phyloP scores from a whole-genome alignment of 2,113 vertebrate genomes.

The Sylvilagus bachmani region DNA sequence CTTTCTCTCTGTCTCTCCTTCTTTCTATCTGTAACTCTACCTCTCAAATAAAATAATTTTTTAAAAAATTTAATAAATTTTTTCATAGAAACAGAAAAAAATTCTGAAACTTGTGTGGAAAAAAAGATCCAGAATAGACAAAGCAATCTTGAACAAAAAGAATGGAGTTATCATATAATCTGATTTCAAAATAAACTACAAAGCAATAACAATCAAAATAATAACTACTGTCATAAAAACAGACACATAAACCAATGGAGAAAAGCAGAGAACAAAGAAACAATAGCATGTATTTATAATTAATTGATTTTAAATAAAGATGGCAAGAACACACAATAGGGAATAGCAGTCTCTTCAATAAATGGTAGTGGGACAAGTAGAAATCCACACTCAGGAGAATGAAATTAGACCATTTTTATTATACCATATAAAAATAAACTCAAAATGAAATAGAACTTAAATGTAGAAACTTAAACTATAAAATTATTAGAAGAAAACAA shows the following conservation, averaged over 20 bases:
- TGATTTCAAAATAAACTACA: neutral
- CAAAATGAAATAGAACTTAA: neutral
- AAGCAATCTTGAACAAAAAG: neutral
- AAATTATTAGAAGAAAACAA: neutral
- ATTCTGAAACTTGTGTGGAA: neutral
- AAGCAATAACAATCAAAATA: neutral
- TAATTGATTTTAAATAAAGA: neutral
- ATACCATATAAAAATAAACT: neutral
- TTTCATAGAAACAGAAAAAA: neutral
- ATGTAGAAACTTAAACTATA: neutral
- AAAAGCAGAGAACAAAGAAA: neutral
- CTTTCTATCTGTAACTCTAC: no score
- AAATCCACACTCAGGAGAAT: neutral
- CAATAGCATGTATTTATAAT: neutral
- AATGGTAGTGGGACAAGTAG: neutral
- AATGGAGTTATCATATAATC: neutral
- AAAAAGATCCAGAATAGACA: neutral
- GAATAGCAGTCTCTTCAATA: neutral
- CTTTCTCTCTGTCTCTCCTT: no score
- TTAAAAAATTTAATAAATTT: neutral
- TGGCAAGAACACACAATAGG: neutral
- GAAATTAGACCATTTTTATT: neutral
- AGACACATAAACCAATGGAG: neutral
- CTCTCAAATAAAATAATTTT: no score
- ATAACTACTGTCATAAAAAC: neutral